Percentiles rank a stretch among this genome's conserved stretches.
Conservation (phyloP, 2,888 invertebrate genomes). For the Agriopis marginaria region DNA sequence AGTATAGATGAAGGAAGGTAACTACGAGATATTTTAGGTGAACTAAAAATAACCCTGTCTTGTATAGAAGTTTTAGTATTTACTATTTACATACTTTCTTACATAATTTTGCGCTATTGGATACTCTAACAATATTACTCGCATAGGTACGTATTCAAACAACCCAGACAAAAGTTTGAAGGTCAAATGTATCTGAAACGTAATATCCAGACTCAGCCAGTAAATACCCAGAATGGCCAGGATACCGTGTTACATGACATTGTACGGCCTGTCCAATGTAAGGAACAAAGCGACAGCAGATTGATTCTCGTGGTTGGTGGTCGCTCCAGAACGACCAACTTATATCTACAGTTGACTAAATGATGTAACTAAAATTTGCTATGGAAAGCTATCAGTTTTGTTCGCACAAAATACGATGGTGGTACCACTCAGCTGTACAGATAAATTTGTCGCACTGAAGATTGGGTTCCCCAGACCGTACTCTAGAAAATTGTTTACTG, state of each 20-base stretch:
- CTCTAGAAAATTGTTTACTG: constrained; percentile 28
- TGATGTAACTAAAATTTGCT: neutral
- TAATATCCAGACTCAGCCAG: constrained; percentile 2
- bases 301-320: constrained; percentile 21
- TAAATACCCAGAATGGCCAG: neutral
- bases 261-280: constrained; percentile 21
- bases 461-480: constrained; percentile 28
- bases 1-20: too few relatives aligned
- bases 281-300: constrained; percentile 21
- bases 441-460: neutral
- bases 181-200: neutral
- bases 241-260: neutral
- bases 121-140: too few relatives aligned
- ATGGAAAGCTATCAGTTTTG: neutral
- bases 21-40: too few relatives aligned
- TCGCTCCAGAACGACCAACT: neutral
- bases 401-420: neutral
- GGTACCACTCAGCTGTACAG: neutral
- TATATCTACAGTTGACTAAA: neutral
- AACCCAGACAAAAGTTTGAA: neutral
- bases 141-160: neutral
- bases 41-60: too few relatives aligned
- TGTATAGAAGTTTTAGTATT: too few relatives aligned
- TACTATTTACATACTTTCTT: too few relatives aligned
- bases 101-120: too few relatives aligned